Conservation (phyloP, 30 jellyfish, hydroid and myxozoan species). For the Sanderia malayensis region DNA sequence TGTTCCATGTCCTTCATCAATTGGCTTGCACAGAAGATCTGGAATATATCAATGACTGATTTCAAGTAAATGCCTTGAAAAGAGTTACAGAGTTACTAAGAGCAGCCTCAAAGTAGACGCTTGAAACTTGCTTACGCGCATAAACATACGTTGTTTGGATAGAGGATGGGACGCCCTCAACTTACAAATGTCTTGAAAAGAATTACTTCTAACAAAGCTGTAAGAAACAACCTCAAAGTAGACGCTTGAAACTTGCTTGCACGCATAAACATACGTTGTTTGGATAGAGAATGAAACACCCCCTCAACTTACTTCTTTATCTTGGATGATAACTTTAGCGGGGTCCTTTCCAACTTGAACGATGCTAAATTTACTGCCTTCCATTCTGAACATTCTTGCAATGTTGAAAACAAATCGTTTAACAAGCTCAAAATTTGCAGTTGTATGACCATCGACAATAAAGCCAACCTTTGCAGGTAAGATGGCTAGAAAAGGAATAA, state of each 20-base stretch:
- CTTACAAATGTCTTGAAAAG: no score
- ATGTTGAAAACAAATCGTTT: conserved; percentile 63
- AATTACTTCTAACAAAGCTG: no score
- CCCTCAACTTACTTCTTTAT: conserved; percentile 21
- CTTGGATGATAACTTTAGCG: conserved; percentile 44
- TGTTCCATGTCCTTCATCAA: conserved; percentile 49
- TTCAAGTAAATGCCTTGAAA: no score
- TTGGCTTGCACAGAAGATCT: conserved; percentile 59
- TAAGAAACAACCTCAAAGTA: no score
- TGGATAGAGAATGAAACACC: no score
- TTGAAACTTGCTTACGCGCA: no score
- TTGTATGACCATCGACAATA: conserved; percentile 53
- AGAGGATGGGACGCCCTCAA: no score
- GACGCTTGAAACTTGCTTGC: no score
- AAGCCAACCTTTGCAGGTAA: conserved; percentile 60
- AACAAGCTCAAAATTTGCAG: conserved; percentile 52
- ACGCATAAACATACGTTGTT: no score
- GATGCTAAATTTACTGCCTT: conserved; percentile 57
- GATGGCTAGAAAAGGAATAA: conserved; percentile 21
- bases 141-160: no score
- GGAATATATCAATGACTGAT: neutral
- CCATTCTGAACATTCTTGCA: conserved; percentile 59
- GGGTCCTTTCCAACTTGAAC: conserved; percentile 60
- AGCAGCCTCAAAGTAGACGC: no score
- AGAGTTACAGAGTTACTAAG: no score